phyloP scores from a whole-genome alignment of 1,140 invertebrate species.

The Papilio glaucus region DNA sequence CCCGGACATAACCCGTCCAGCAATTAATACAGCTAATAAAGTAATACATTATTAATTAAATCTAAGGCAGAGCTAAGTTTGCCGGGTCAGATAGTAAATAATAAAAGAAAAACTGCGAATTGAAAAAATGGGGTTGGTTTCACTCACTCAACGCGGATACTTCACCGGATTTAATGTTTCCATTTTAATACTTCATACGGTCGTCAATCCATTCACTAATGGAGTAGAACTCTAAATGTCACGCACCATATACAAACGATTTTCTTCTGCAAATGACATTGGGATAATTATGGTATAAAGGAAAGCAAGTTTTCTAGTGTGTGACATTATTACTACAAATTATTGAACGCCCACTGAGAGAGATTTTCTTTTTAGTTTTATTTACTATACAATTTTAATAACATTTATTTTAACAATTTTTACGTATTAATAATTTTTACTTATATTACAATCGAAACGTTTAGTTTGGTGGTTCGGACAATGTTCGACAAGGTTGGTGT shows the following conservation, averaged over 20 bases:
- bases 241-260: constrained; percentile 7
- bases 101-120: too few relatives aligned
- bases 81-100: too few relatives aligned
- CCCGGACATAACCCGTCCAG: too few relatives aligned
- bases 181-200: background rate
- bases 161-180: background rate
- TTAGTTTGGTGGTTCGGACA: too few relatives aligned
- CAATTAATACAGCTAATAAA: too few relatives aligned
- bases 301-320: constrained; percentile 10
- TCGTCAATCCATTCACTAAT: background rate
- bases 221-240: background rate
- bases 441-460: too few relatives aligned
- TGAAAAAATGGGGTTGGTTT: too few relatives aligned
- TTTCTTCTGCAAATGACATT: constrained; percentile 8
- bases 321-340: background rate
- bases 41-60: too few relatives aligned
- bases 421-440: too few relatives aligned
- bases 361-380: background rate
- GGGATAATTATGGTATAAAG: background rate
- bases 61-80: too few relatives aligned
- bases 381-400: background rate
- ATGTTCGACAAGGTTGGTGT: too few relatives aligned
- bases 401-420: too few relatives aligned
- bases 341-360: background rate
- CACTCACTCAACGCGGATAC: background rate